Evolutionary conservation across 1,140 invertebrate genomes (phyloP), one percentile per base, ranked within the genome.

Genomic region (Holcopasites calliopsidis): DNA sequence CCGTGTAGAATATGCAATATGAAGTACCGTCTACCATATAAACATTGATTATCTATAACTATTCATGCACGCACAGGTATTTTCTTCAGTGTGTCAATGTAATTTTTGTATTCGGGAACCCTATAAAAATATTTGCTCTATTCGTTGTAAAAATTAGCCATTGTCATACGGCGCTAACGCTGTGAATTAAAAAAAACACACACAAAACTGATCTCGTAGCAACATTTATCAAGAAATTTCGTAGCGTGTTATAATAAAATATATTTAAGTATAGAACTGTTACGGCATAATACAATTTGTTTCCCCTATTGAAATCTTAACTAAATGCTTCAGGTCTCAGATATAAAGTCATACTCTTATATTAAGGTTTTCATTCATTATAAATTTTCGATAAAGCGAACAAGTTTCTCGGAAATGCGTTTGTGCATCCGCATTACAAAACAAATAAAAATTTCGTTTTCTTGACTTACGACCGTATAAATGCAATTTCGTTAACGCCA

Each of bases 1-100:
- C 83, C 85, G 81, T 86, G 70, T 72, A 77, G 83, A 87, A 84
- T 87, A 85, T 79, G 64, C 66, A 69, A 77, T 78, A 82, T 77
- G 65, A 83, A 87, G 79, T 85, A 85, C 73, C 76, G 66, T 82
- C 52, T 71, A 75, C 78, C 52, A 23, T 68, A 42, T 58, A 60
- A 73, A 76, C 82, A 73, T 77, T 69, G 31, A 77, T 54, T 71
- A 84, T 64, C 76, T 80, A 71, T 64, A 11, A 40, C 57, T 77
- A 47, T 70, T 65, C 76, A 68, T 78, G 73, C 28, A 64, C 75
- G 73, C 33, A 54, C 57, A 65, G 21, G 54, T 65, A 65, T 65
- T 73, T 54, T 8, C 23, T n/a, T 60, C 60, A 68, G 21, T 58
- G 26, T 68, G 55, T 42, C 71, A 72, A n/a, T n/a, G n/a, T n/a